Evolutionary conservation across 2,797 vertebrate genomes (phyloP).

Genomic region (Enteromius trimaculatus): DNA sequence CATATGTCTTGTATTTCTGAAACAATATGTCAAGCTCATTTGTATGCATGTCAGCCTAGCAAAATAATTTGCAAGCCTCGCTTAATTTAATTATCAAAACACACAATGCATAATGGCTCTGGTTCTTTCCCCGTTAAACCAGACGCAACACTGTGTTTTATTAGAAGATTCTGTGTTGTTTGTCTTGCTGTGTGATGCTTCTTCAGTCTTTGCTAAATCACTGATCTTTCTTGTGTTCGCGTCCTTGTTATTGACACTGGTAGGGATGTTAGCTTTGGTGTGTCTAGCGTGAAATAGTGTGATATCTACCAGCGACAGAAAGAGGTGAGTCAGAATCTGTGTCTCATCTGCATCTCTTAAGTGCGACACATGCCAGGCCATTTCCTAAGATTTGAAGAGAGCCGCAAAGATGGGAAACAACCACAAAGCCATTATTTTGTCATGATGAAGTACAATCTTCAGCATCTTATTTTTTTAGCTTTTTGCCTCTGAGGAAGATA

Average conservation of each 20-base stretch:
- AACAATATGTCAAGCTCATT: constrained; percentile 31
- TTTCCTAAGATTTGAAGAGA: constrained; percentile 28
- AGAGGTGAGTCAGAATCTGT: constrained; percentile 40
- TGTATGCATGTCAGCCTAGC: constrained; percentile 38
- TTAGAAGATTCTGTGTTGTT: constrained; percentile 8
- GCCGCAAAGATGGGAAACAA: constrained; percentile 17
- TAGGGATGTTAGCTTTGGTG: constrained; percentile 15
- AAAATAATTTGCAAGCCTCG: constrained; percentile 36
- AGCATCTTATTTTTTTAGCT: constrained; percentile 1
- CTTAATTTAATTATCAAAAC: constrained; percentile 46
- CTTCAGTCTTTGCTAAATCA: constrained; percentile 1
- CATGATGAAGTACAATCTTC: constrained; percentile 25
- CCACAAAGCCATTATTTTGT: constrained; percentile 40
- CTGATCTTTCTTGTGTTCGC: constrained; percentile 8
- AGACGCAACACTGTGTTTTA: constrained; percentile 23
- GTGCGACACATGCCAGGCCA: constrained; percentile 24
- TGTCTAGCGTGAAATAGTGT: background rate
- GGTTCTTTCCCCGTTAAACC: constrained; percentile 15
- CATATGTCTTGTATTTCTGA: background rate
- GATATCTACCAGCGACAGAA: background rate
- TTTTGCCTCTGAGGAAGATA: constrained; percentile 18
- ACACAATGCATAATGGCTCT: constrained; percentile 31
- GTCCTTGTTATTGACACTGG: constrained; percentile 19
- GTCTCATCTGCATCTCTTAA: constrained; percentile 37
- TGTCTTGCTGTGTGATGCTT: background rate